Percentiles rank a stretch among this genome's conserved stretches.
Conservation (phyloP, 2,888 invertebrate genomes). For the Caenorhabditis panamensis region DNA sequence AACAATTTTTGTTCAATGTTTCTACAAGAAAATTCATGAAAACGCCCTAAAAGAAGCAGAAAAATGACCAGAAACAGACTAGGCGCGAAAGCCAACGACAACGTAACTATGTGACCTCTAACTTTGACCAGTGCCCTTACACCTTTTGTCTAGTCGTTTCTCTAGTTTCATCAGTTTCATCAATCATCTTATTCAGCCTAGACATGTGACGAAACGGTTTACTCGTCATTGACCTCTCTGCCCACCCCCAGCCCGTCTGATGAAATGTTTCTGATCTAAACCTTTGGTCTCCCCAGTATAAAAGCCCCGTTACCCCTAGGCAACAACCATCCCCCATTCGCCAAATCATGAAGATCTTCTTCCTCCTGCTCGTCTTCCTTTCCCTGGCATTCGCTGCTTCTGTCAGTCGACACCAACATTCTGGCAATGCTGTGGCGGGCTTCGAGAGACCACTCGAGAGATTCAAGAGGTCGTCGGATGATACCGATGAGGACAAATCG, state of each 20-base stretch:
- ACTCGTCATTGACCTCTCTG: conserved; percentile 10
- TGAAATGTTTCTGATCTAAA: conserved; percentile 20
- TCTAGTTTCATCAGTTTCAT: not conserved
- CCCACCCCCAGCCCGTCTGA: not conserved
- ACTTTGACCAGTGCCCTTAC: too few species aligned
- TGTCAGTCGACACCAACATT: conserved; percentile 24
- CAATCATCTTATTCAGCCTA: not conserved
- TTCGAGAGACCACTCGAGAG: conserved; percentile 18
- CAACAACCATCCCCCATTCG: not conserved
- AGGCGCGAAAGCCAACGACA: not conserved
- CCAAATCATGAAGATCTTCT: conserved; percentile 25
- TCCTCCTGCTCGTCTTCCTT: conserved; percentile 25
- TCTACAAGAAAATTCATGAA: too few species aligned
- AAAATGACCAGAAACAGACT: too few species aligned
- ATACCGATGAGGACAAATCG: not conserved
- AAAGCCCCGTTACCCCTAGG: not conserved
- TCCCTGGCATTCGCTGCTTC: conserved; percentile 24
- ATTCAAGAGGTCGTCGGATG: too few species aligned
- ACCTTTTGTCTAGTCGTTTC: too few species aligned
- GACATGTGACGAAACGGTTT: conserved; percentile 11
- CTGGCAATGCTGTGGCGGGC: conserved; percentile 7
- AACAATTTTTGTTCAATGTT: too few species aligned
- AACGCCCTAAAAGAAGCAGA: too few species aligned
- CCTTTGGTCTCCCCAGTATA: conserved; percentile 1
- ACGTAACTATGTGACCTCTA: not conserved